Conservation (phyloP, 2,113 vertebrate genomes). For the Ageneiosus marmoratus region DNA sequence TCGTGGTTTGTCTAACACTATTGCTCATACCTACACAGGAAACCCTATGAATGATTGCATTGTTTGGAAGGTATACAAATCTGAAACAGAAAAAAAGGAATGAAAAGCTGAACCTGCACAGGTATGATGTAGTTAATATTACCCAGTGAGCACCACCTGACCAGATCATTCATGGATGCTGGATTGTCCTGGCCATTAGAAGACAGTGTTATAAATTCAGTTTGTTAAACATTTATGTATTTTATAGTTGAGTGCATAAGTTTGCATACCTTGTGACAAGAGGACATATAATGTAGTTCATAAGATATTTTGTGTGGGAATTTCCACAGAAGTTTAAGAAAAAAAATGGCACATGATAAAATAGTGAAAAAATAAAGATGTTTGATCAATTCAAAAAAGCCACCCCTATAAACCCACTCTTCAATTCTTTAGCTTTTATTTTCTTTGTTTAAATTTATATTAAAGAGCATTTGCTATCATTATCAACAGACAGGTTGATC, state of each 20-base stretch:
- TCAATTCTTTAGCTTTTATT: background rate
- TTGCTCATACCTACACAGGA: constrained; percentile 14
- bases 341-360: background rate
- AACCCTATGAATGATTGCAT: constrained; percentile 6
- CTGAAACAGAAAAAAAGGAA: background rate
- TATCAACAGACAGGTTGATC: too few species aligned
- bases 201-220: background rate
- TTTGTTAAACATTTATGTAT: background rate
- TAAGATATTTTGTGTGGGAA: background rate
- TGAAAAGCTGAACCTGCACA: background rate
- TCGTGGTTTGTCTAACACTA: constrained; percentile 12
- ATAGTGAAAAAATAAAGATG: background rate
- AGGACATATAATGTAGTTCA: background rate
- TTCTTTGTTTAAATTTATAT: too few species aligned
- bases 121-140: constrained; percentile 15
- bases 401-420: background rate
- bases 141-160: constrained; percentile 1
- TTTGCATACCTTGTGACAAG: background rate
- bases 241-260: background rate
- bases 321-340: background rate
- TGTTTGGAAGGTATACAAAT: constrained; percentile 3
- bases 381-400: background rate
- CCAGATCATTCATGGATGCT: background rate
- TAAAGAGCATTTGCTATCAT: background rate
- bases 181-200: background rate